A percentile compares a stretch with the other conserved stretches of the same genome.
These are phyloP conservation scores for Drosophila rufa DNA, from an alignment of 1,140 invertebrate genomes.

Conservation along the genomic window DNA sequence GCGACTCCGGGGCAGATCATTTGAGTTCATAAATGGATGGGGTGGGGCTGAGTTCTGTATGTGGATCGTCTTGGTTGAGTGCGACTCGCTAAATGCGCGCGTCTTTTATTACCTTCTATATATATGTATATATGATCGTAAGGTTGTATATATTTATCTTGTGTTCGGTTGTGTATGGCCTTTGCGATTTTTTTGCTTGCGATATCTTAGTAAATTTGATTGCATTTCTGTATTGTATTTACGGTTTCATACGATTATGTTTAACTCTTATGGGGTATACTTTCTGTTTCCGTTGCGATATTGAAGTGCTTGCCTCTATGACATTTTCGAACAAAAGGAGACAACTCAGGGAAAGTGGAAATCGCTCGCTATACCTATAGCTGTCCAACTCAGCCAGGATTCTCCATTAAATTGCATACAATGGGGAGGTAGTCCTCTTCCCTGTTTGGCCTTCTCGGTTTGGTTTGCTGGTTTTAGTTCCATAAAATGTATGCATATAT, in stretches of 20 bases:
- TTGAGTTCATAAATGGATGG: constrained; percentile 9
- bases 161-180: constrained; percentile 43
- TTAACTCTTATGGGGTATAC: constrained; percentile 44
- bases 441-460: background rate
- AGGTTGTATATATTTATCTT: constrained; percentile 44
- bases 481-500: constrained; percentile 56
- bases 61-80: constrained; percentile 41
- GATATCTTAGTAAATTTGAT: constrained; percentile 75
- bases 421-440: constrained; percentile 17
- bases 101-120: constrained; percentile 54
- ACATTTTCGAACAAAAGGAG: constrained; percentile 32
- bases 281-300: constrained; percentile 32
- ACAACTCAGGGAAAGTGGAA: constrained; percentile 29
- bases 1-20: constrained; percentile 12
- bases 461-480: constrained; percentile 42
- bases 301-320: constrained; percentile 51
- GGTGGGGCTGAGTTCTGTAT: constrained; percentile 31
- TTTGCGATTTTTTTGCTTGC: constrained; percentile 36
- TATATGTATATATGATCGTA: constrained; percentile 26
- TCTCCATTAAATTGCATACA: constrained; percentile 30
- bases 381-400: constrained; percentile 7
- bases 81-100: constrained; percentile 68
- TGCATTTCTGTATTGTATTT: constrained; percentile 72
- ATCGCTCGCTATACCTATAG: background rate
- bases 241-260: constrained; percentile 39